These are phyloP conservation scores for Charadrius vociferus DNA, from an alignment of 2,113 vertebrate species.

Conservation along the genomic window DNA sequence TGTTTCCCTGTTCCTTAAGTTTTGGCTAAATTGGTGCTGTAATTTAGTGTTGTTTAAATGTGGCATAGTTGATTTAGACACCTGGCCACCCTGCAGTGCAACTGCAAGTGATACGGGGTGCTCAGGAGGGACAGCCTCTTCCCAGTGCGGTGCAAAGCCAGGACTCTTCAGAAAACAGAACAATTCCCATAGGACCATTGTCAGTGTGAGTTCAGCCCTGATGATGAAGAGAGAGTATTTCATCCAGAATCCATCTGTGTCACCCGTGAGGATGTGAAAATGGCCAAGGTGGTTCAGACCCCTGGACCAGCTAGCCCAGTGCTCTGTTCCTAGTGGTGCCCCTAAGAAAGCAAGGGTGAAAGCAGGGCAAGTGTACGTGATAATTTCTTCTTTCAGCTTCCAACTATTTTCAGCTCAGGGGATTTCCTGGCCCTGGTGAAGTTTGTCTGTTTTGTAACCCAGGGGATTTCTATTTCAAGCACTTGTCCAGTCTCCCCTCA, in stretches of 20 bases:
- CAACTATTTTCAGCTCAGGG: neutral
- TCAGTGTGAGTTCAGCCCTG: neutral
- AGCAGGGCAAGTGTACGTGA: neutral
- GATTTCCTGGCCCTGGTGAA: neutral
- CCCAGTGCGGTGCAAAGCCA: neutral
- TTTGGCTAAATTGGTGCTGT: neutral
- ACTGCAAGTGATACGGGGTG: neutral
- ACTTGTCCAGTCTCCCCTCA: neutral
- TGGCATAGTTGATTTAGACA: slow-evolving; percentile 3
- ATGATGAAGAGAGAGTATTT: neutral
- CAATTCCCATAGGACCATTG: neutral
- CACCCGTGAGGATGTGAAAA: neutral
- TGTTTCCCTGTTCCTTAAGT: neutral
- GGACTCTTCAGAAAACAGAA: neutral
- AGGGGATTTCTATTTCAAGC: neutral
- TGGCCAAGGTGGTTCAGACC: neutral
- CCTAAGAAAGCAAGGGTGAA: neutral
- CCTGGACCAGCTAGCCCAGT: too few relatives aligned
- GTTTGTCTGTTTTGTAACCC: neutral
- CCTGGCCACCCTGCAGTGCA: neutral
- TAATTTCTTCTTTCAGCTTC: neutral
- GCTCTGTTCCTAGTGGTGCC: neutral
- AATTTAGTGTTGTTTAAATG: slow-evolving; percentile 2
- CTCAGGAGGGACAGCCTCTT: neutral
- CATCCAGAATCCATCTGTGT: neutral